Evolutionary conservation across 1,140 invertebrate genomes (phyloP).

Genomic region (Goniozus legneri): DNA sequence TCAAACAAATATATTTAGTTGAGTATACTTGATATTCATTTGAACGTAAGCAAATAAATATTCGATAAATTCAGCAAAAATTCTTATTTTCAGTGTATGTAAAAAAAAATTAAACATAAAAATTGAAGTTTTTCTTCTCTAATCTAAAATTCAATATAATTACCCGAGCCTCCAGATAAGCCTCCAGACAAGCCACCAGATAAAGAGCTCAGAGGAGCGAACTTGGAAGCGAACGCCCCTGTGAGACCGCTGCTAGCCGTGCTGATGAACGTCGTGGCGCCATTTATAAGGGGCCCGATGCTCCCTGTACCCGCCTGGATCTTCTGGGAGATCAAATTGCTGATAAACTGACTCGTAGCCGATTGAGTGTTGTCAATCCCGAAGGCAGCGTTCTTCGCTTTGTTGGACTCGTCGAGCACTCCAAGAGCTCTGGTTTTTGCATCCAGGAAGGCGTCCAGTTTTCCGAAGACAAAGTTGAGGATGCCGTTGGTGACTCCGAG

Average conservation of each 20-base stretch:
- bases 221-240: conserved; percentile 37
- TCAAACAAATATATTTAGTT: too few relatives aligned
- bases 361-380: conserved; percentile 59
- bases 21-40: too few relatives aligned
- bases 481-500: conserved; percentile 72
- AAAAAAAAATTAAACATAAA: too few relatives aligned
- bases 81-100: too few relatives aligned
- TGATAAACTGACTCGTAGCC: conserved; percentile 40
- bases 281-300: conserved; percentile 42
- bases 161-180: neutral
- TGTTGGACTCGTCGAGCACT: conserved; percentile 66
- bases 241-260: conserved; percentile 33
- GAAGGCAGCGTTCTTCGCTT: conserved; percentile 68
- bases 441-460: conserved; percentile 73
- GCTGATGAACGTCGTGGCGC: conserved; percentile 41
- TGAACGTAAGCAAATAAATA: too few relatives aligned
- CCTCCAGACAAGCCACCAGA: conserved; percentile 19
- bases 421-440: conserved; percentile 68
- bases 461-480: conserved; percentile 74
- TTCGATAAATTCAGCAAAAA: too few relatives aligned
- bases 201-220: conserved; percentile 43
- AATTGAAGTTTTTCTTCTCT: too few relatives aligned
- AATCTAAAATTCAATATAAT: too few relatives aligned
- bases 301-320: conserved; percentile 35
- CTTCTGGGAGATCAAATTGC: conserved; percentile 36